phyloP scores from a whole-genome alignment of 2,888 invertebrate species.

The Cephus nigrinus region DNA sequence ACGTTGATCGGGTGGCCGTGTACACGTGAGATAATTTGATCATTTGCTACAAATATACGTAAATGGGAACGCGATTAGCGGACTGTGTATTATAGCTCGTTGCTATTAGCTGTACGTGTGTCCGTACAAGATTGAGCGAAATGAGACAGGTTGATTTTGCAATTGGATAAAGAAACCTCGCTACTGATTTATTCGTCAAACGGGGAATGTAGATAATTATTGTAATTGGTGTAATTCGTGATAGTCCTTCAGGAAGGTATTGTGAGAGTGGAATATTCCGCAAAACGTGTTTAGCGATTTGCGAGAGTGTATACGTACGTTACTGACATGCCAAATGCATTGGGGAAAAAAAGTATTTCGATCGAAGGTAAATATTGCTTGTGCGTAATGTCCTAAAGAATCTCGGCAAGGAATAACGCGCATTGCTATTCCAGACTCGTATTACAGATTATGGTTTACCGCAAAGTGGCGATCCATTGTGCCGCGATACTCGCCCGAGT shows the following conservation, averaged over 20 bases:
- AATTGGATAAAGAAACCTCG: not conserved
- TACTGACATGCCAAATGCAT: too few relatives aligned
- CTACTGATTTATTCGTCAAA: not conserved
- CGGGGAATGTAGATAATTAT: not conserved
- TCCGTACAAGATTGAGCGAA: not conserved
- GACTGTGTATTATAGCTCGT: not conserved
- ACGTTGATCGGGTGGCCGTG: not conserved
- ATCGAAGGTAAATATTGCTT: too few relatives aligned
- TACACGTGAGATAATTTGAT: not conserved
- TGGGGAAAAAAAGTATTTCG: too few relatives aligned
- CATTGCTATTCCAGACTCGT: not conserved
- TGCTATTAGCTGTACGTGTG: not conserved
- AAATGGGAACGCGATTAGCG: not conserved
- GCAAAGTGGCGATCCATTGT: conserved; percentile 24
- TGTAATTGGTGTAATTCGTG: not conserved
- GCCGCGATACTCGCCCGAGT: conserved; percentile 13
- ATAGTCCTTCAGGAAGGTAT: not conserved
- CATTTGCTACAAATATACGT: not conserved
- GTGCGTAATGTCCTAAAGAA: not conserved
- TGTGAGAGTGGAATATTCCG: not conserved
- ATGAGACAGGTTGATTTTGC: not conserved
- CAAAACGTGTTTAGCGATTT: not conserved
- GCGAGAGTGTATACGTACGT: not conserved
- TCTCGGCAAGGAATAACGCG: not conserved
- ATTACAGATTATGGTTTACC: conserved; percentile 22